Evolutionary conservation across 2,888 invertebrate genomes (phyloP).

Genomic region (Agriopis aurantiaria): DNA sequence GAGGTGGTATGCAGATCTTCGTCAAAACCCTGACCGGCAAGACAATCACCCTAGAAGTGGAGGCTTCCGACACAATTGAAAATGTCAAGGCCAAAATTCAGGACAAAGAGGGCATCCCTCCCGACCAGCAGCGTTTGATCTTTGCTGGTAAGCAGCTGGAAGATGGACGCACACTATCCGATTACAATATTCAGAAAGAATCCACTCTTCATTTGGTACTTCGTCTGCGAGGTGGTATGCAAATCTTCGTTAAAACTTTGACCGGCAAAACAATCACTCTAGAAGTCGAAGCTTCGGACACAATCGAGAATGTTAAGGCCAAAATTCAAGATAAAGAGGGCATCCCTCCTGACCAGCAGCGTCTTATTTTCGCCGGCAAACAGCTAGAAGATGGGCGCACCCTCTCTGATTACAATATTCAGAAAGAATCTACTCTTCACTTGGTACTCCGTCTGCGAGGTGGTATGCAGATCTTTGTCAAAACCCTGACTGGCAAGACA

Average conservation of each 20-base stretch:
- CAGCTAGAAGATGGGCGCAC: slow-evolving; percentile 47
- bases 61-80: slow-evolving; percentile 44
- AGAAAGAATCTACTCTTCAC: slow-evolving; percentile 46
- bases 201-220: slow-evolving; percentile 44
- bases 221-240: slow-evolving; percentile 48
- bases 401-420: slow-evolving; percentile 45
- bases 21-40: slow-evolving; percentile 45
- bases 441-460: slow-evolving; percentile 46
- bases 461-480: slow-evolving; percentile 48
- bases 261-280: slow-evolving; percentile 45
- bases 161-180: slow-evolving; percentile 44
- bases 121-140: slow-evolving; percentile 45
- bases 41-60: slow-evolving; percentile 44
- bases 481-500: slow-evolving; percentile 45
- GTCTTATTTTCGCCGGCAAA: slow-evolving; percentile 45
- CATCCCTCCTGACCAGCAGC: slow-evolving; percentile 46
- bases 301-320: slow-evolving; percentile 45
- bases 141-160: slow-evolving; percentile 47
- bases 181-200: slow-evolving; percentile 48
- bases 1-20: slow-evolving; percentile 50
- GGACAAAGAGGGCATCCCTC: slow-evolving; percentile 47
- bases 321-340: slow-evolving; percentile 49
- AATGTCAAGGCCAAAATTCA: slow-evolving; percentile 46
- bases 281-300: slow-evolving; percentile 44
- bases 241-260: slow-evolving; percentile 46